Evolutionary conservation across 2,888 invertebrate genomes (phyloP).

Genomic region (Stratiomys singularior): DNA sequence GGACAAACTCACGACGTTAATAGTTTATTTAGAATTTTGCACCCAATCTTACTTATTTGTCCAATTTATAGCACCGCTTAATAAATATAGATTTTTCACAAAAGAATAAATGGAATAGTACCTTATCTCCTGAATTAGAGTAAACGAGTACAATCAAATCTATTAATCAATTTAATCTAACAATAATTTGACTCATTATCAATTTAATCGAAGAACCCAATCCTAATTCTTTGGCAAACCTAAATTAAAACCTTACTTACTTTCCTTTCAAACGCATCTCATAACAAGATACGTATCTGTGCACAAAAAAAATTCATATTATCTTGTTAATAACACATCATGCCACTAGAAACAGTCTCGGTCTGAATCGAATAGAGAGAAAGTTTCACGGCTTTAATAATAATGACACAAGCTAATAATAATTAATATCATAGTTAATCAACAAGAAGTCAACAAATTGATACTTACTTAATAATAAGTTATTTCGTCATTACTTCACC

Average conservation of each 20-base stretch:
- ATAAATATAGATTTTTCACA: no score
- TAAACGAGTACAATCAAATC: no score
- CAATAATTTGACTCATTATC: no score
- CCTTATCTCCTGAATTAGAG: no score
- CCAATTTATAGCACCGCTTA: no score
- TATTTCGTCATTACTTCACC: no score
- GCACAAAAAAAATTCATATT: slow-evolving; percentile 33
- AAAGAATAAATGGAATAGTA: no score
- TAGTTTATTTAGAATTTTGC: no score
- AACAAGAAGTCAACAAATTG: slow-evolving; percentile 12
- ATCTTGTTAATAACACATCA: not conserved
- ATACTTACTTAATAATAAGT: not conserved
- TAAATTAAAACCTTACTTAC: slow-evolving; percentile 4
- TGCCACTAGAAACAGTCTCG: slow-evolving; percentile 23
- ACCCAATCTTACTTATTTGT: no score
- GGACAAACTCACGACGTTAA: no score
- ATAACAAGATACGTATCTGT: not conserved
- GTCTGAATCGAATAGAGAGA: slow-evolving; percentile 33
- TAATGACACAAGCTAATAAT: not conserved
- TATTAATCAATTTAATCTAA: no score
- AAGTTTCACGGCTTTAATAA: slow-evolving; percentile 14
- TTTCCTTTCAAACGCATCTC: slow-evolving; percentile 13
- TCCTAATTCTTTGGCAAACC: not conserved
- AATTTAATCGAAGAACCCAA: not conserved
- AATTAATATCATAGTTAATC: slow-evolving; percentile 8